These are phyloP conservation scores for Procavia capensis DNA, from an alignment of 2,113 vertebrate species.

Conservation along the genomic window DNA sequence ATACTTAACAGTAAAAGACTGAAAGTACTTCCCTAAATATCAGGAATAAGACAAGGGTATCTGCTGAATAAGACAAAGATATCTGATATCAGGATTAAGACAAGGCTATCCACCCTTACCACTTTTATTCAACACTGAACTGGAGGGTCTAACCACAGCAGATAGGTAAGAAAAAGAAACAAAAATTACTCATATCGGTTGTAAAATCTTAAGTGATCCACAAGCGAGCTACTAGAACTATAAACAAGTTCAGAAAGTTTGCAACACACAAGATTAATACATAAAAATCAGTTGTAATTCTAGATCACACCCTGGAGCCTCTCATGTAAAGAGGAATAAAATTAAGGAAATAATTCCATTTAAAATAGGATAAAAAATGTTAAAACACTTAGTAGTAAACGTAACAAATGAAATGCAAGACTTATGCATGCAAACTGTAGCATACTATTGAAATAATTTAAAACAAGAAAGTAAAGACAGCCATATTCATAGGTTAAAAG, in stretches of 20 bases:
- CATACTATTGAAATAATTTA: not conserved
- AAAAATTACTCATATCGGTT: not conserved
- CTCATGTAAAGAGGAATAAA: not conserved
- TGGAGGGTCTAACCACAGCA: not conserved
- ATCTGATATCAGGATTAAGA: not conserved
- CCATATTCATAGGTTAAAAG: too few relatives aligned
- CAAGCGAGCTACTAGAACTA: not conserved
- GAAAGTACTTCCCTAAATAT: not conserved
- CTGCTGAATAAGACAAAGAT: not conserved
- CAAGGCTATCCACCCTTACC: not conserved
- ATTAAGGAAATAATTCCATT: not conserved
- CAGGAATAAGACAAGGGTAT: not conserved
- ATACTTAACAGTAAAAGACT: not conserved
- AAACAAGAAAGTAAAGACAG: not conserved
- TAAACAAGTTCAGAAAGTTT: not conserved
- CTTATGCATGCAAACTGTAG: not conserved
- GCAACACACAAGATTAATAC: not conserved
- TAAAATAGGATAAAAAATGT: not conserved
- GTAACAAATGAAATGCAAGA: not conserved
- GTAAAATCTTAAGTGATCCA: not conserved
- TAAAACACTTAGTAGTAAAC: not conserved
- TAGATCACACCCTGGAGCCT: not conserved
- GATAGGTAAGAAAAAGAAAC: not conserved
- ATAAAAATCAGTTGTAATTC: not conserved
- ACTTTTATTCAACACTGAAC: not conserved